Evolutionary conservation across 2,797 vertebrate species (phyloP).

Genomic region (Gastrophryne carolinensis): DNA sequence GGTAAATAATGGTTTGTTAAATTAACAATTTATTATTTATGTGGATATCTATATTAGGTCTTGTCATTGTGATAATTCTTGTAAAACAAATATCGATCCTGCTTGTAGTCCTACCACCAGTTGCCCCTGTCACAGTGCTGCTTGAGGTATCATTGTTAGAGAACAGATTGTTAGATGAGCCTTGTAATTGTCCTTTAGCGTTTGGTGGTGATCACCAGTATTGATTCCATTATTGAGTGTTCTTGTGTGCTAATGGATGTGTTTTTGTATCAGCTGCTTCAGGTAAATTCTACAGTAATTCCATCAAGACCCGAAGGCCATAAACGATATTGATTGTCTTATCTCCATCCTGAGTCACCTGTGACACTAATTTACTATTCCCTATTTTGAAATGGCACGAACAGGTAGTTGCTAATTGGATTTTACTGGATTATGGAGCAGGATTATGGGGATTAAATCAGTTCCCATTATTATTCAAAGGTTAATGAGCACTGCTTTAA

Average conservation of each 20-base stretch:
- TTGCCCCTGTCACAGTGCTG: slow-evolving; percentile 20
- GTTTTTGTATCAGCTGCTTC: slow-evolving; percentile 29
- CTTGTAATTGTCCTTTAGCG: slow-evolving; percentile 33
- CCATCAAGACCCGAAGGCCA: slow-evolving; percentile 13
- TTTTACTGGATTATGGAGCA: slow-evolving; percentile 19
- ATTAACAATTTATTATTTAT: too few species aligned
- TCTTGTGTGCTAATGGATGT: slow-evolving; percentile 46
- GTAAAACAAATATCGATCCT: neutral
- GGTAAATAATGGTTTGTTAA: too few species aligned
- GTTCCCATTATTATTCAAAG: neutral
- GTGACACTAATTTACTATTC: slow-evolving; percentile 30
- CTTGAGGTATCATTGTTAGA: slow-evolving; percentile 5
- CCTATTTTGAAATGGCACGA: neutral
- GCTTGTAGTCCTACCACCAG: neutral
- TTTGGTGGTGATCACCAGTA: slow-evolving; percentile 41
- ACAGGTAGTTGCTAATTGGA: slow-evolving; percentile 20
- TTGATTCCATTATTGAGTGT: slow-evolving; percentile 44
- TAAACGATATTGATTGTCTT: slow-evolving; percentile 30
- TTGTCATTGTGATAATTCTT: too few species aligned
- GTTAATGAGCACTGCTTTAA: neutral
- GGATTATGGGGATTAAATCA: slow-evolving; percentile 15
- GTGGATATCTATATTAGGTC: too few species aligned
- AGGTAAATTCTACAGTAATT: slow-evolving; percentile 38
- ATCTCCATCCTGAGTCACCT: slow-evolving; percentile 1
- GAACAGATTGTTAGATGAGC: slow-evolving; percentile 34